A percentile compares a stretch with the other conserved stretches of the same genome.
phyloP scores from a whole-genome alignment of 92 coral and sea anemone species.

The Epizoanthus stellaris region DNA sequence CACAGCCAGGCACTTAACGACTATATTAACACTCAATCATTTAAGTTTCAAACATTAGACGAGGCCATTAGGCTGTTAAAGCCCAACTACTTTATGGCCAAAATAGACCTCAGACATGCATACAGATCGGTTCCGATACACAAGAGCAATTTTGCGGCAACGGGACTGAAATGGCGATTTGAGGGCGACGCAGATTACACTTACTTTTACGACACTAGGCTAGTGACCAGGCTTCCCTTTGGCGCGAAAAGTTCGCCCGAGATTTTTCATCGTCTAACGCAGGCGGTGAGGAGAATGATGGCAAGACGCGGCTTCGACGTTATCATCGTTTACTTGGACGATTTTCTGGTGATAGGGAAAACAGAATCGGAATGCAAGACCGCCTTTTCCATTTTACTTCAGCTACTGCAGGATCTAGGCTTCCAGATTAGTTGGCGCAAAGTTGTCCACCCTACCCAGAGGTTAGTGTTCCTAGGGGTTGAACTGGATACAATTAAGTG shows the following conservation, averaged over 20 bases:
- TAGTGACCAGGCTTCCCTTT: conserved; percentile 45
- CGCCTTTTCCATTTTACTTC: too few relatives aligned
- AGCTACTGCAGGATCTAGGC: too few relatives aligned
- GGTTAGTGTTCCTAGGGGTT: background rate
- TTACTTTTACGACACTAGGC: conserved; percentile 39
- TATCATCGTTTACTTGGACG: too few relatives aligned
- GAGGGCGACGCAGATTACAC: background rate
- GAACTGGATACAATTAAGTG: background rate
- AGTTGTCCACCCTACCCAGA: background rate
- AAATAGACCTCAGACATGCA: too few relatives aligned
- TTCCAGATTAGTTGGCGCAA: too few relatives aligned
- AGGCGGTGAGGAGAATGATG: conserved; percentile 53
- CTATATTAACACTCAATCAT: background rate
- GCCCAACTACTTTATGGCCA: too few relatives aligned
- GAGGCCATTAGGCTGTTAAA: too few relatives aligned
- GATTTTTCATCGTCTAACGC: conserved; percentile 50
- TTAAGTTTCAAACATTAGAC: background rate
- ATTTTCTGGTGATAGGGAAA: too few relatives aligned
- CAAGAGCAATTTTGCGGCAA: too few relatives aligned
- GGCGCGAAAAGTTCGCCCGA: conserved; percentile 38
- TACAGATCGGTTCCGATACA: too few relatives aligned
- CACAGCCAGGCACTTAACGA: background rate
- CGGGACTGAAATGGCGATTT: too few relatives aligned
- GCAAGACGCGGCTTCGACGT: background rate
- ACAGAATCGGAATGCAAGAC: too few relatives aligned